A percentile compares a stretch with the other conserved stretches of the same genome.
Conservation (phyloP, 2,797 vertebrate species). For the Periparus ater region DNA sequence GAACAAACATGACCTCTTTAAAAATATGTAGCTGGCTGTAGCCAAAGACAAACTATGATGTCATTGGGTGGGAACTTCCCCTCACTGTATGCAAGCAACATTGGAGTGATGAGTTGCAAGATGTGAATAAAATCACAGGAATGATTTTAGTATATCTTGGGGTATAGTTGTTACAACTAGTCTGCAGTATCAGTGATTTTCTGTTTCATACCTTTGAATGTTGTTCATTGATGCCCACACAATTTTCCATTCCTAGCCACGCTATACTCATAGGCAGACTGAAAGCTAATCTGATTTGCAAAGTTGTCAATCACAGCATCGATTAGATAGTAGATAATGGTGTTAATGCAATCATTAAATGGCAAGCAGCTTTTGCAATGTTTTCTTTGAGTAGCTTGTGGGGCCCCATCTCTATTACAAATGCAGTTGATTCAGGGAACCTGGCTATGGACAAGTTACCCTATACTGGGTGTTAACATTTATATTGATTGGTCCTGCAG, state of each 20-base stretch:
- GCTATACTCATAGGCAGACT: neutral
- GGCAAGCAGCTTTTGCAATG: neutral
- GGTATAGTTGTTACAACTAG: neutral
- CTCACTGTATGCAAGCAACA: neutral
- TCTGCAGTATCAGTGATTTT: neutral
- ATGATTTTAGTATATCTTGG: neutral
- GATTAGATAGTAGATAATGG: slow-evolving; percentile 53
- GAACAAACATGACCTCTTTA: slow-evolving; percentile 63
- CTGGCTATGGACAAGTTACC: neutral
- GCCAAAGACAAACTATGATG: slow-evolving; percentile 67
- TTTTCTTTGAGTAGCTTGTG: slow-evolving; percentile 8
- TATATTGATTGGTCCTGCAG: neutral
- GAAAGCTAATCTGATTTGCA: slow-evolving; percentile 66
- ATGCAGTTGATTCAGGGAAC: fast-evolving
- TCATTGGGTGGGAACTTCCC: slow-evolving; percentile 71
- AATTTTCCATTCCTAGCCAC: neutral
- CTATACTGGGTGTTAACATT: neutral
- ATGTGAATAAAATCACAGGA: neutral
- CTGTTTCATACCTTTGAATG: neutral
- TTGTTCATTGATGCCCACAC: neutral
- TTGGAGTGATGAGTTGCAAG: neutral
- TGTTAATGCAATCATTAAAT: slow-evolving; percentile 37
- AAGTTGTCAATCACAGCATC: slow-evolving; percentile 61
- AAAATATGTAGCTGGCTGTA: slow-evolving; percentile 31
- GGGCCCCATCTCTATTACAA: neutral